Percentiles rank a stretch among this genome's conserved stretches.
These are phyloP conservation scores for Oceanodroma tethys DNA, from an alignment of 2,113 vertebrate genomes.

Conservation along the genomic window DNA sequence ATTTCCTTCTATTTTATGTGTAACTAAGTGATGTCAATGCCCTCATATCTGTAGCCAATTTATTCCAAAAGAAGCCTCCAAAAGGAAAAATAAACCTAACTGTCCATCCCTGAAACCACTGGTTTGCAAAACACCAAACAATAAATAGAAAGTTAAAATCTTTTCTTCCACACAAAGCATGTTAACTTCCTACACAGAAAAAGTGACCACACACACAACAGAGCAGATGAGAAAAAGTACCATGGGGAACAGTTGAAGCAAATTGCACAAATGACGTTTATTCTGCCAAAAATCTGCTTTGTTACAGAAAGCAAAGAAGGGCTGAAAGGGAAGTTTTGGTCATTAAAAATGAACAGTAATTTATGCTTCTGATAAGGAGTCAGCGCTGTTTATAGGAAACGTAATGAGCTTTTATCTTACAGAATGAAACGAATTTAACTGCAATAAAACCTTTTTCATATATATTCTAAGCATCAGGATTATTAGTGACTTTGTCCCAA, in stretches of 20 bases:
- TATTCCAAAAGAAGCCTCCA: background rate
- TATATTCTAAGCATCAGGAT: conserved; percentile 30
- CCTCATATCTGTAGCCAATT: background rate
- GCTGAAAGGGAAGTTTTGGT: background rate
- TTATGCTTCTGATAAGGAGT: background rate
- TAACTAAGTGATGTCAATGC: background rate
- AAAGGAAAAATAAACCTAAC: background rate
- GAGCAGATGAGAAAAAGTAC: background rate
- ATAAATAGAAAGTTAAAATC: background rate
- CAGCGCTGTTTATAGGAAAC: background rate
- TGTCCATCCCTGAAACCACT: background rate
- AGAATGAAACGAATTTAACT: conserved; percentile 18
- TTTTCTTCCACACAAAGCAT: background rate
- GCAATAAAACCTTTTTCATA: conserved; percentile 6
- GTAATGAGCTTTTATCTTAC: conserved; percentile 26
- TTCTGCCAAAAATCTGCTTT: conserved; percentile 12
- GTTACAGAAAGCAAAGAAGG: background rate
- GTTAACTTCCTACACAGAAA: background rate
- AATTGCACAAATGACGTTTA: background rate
- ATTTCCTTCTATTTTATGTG: background rate
- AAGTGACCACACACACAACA: background rate
- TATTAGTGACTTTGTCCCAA: conserved; percentile 45
- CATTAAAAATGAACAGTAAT: background rate
- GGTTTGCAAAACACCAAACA: background rate
- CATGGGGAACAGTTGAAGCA: background rate